A percentile compares a stretch with the other conserved stretches of the same genome.
phyloP scores from a whole-genome alignment of 2,797 vertebrate species.

The Apogon hyalosoma region DNA sequence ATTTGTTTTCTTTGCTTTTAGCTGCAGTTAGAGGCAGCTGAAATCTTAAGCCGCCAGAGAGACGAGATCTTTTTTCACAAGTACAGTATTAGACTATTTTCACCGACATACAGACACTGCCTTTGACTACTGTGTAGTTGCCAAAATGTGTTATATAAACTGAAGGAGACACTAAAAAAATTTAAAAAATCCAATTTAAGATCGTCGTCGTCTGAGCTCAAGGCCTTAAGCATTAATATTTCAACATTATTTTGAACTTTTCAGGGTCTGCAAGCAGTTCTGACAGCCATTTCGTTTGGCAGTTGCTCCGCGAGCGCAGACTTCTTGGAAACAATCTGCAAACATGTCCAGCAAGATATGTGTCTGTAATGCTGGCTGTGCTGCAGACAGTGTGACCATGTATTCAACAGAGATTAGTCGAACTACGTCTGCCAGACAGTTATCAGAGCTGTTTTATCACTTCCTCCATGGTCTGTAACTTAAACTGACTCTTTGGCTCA shows the following conservation, averaged over 20 bases:
- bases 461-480: conserved; percentile 38
- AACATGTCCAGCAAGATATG: conserved; percentile 47
- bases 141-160: background rate
- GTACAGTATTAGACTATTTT: background rate
- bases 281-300: conserved; percentile 24
- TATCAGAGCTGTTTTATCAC: conserved; percentile 62
- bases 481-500: conserved; percentile 25
- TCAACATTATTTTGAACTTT: conserved; percentile 19
- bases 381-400: conserved; percentile 52
- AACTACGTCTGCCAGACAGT: conserved; percentile 52
- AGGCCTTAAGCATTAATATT: conserved; percentile 3
- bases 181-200: too few relatives aligned
- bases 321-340: conserved; percentile 35
- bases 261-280: background rate
- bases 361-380: conserved; percentile 46
- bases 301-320: conserved; percentile 15
- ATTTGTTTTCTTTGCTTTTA: background rate
- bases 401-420: conserved; percentile 57
- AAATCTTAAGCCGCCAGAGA: background rate
- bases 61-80: background rate
- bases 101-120: too few relatives aligned
- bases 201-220: background rate
- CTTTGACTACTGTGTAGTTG: background rate
- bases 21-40: background rate
- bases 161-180: too few relatives aligned